A percentile compares a stretch with the other conserved stretches of the same genome.
Evolutionary conservation across 2,888 invertebrate genomes (phyloP).

Genomic region (Leptopilina drosophilae): DNA sequence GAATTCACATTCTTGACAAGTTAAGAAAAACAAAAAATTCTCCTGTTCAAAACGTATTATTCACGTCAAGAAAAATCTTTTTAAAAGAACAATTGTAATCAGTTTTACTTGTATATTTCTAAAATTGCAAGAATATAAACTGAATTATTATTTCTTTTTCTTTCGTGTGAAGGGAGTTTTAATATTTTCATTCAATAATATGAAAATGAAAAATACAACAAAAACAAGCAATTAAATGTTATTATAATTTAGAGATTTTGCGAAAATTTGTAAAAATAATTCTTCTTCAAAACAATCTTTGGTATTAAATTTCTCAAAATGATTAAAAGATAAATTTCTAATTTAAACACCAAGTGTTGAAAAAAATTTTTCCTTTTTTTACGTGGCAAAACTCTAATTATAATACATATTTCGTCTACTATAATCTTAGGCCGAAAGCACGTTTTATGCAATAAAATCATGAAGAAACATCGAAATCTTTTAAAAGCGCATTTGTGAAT

Average conservation of each 20-base stretch:
- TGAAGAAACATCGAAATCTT: slow-evolving; percentile 23
- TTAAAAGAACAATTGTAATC: neutral
- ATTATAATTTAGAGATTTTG: slow-evolving; percentile 7
- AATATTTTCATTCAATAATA: too few relatives aligned
- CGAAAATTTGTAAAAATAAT: too few relatives aligned
- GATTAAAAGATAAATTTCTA: too few relatives aligned
- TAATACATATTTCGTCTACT: neutral
- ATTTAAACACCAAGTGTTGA: too few relatives aligned
- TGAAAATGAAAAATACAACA: too few relatives aligned
- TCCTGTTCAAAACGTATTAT: neutral
- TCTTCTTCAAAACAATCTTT: too few relatives aligned
- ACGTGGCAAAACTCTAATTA: slow-evolving; percentile 1
- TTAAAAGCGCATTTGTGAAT: neutral
- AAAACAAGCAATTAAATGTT: neutral
- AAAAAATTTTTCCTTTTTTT: too few relatives aligned
- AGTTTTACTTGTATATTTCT: neutral
- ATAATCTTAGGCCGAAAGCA: slow-evolving; percentile 26
- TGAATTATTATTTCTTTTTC: neutral
- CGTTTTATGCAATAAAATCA: slow-evolving; percentile 29
- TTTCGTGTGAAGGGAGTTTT: too few relatives aligned
- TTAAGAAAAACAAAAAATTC: neutral
- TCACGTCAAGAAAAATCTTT: too few relatives aligned
- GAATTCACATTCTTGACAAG: slow-evolving; percentile 1
- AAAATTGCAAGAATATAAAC: neutral
- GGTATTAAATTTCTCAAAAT: too few relatives aligned